Evolutionary conservation across 2,888 invertebrate genomes (phyloP), one percentile per base, ranked within the genome.

Genomic region (Gastrophysa polygoni): DNA sequence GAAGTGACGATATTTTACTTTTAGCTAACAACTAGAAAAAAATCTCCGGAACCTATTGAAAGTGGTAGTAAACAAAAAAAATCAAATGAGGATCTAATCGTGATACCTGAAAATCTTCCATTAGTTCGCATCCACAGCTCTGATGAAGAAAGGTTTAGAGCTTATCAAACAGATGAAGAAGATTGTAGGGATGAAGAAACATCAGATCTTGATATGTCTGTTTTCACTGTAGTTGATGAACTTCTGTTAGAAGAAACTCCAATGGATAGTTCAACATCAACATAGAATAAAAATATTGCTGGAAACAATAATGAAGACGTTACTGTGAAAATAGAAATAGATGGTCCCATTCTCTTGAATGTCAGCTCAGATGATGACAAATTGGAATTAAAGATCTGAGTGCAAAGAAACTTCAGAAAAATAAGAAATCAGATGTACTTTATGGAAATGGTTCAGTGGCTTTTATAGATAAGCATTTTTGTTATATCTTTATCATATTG

Each of bases 381-480:
- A n/a, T n/a, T n/a, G n/a, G n/a, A n/a, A n/a, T n/a, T n/a, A n/a
- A n/a, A n/a, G n/a, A n/a, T n/a, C 24, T 24, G 24, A 7, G 24
- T 24, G 24, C 24, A 24, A 24, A 24, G 7, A 24, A 24, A 24
- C 7, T 24, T 24, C 7, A 24, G 7, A 24, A 24, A 24, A 24
- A 24, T 24, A 24, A 24, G 3, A 24, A 24, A 24, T 24, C 24
- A 7, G 24, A 24, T 24, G 3, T 24, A 24, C 3, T 24, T 5
- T 24, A 5, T 24, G 10, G 14, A 46, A n/a, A 4, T 46, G 16
- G 32, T 20, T 54, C 16, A 60, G 48, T 57, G 57, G 52, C n/a
- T 64, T 57, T 55, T 43, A 24, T 28, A 46, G 20, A 46, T 46
- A 14, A 66, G 38, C 38, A 17, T 48, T 32, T n/a, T 49, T 54